Percentiles rank a stretch among this genome's conserved stretches.
Evolutionary conservation across 2,113 vertebrate species (phyloP).

Genomic region (Syngnathus scovelli): DNA sequence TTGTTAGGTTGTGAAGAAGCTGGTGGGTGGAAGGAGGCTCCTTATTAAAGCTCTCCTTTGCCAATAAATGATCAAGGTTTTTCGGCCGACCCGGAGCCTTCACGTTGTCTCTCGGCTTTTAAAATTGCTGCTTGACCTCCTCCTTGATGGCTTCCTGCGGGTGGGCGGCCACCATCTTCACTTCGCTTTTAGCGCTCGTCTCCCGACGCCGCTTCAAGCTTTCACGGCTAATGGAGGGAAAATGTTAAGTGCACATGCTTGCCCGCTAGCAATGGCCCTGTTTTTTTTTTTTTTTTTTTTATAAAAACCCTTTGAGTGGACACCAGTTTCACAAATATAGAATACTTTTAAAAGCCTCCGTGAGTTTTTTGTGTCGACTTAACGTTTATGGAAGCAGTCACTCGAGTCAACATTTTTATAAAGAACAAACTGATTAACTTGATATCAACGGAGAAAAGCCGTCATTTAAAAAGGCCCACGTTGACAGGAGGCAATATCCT

Average conservation of each 20-base stretch:
- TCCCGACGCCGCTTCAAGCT: conserved; percentile 25
- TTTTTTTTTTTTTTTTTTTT: neutral
- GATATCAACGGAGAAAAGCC: conserved; percentile 22
- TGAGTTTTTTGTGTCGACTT: no score
- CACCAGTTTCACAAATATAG: neutral
- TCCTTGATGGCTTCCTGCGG: conserved; percentile 26
- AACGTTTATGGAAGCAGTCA: no score
- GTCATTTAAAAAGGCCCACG: conserved; percentile 2
- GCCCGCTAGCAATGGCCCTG: conserved; percentile 20
- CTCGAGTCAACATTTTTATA: no score
- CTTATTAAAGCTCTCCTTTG: conserved; percentile 2
- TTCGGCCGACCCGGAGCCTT: conserved; percentile 5
- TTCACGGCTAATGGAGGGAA: conserved; percentile 46
- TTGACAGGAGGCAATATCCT: conserved; percentile 24
- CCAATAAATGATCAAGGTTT: neutral
- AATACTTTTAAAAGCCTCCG: no score
- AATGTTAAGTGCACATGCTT: conserved; percentile 32
- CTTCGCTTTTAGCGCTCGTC: conserved; percentile 39
- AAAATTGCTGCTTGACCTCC: conserved; percentile 35
- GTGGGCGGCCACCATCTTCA: conserved; percentile 24
- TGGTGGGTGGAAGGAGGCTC: conserved; percentile 6
- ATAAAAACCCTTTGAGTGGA: neutral
- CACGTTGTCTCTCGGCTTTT: conserved; percentile 16
- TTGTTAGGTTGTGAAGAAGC: conserved; percentile 4
- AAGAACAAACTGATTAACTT: neutral